These are phyloP conservation scores for Cephalopterus ornatus DNA, from an alignment of 2,113 vertebrate genomes.

Conservation along the genomic window DNA sequence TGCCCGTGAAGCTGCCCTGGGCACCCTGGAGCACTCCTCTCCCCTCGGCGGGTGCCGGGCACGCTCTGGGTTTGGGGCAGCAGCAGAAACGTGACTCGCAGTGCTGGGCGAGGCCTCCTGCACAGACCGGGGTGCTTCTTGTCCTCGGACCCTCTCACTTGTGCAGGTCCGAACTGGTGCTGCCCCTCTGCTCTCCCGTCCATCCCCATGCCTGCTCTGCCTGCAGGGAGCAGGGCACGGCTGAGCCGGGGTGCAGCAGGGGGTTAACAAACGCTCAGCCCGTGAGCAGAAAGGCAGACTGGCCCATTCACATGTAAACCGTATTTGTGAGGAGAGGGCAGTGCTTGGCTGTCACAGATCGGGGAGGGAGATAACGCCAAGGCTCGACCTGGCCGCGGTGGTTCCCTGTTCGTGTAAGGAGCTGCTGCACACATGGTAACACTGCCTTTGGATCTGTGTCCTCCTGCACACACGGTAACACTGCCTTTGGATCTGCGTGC, in stretches of 20 bases:
- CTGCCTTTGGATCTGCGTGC: too few species aligned
- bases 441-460: neutral
- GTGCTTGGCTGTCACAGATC: neutral
- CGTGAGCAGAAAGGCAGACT: neutral
- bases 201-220: neutral
- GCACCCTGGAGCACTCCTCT: neutral
- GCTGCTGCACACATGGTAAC: neutral
- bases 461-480: too few species aligned
- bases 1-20: neutral
- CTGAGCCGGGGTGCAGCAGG: neutral
- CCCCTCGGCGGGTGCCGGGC: accelerated
- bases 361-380: neutral
- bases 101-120: too few species aligned
- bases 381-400: neutral
- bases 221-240: neutral
- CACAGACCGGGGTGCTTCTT: neutral
- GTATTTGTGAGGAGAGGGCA: neutral
- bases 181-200: neutral
- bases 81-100: neutral
- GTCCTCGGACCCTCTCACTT: neutral
- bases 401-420: neutral
- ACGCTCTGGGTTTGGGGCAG: neutral
- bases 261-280: neutral
- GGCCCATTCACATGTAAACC: neutral
- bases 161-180: neutral